These are phyloP conservation scores for Drosophila arizonae DNA, from an alignment of 1,140 invertebrate genomes.

Conservation along the genomic window DNA sequence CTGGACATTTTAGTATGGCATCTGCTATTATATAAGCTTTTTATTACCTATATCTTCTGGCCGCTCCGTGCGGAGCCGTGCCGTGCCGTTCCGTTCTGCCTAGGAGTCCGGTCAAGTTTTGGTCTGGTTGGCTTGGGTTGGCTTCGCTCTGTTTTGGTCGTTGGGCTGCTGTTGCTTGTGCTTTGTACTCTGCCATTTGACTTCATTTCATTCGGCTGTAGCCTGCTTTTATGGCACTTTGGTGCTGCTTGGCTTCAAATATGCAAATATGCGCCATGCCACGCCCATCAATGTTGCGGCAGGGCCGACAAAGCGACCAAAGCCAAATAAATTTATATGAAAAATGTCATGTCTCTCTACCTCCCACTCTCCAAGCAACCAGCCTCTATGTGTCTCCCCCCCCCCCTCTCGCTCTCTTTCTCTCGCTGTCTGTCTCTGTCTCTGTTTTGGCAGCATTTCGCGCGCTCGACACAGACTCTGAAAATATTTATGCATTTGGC, in stretches of 20 bases:
- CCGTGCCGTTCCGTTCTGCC: too few relatives aligned
- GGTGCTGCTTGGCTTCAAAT: conserved; percentile 60
- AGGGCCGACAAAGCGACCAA: conserved; percentile 11
- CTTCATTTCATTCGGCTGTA: conserved; percentile 65
- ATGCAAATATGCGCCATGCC: conserved; percentile 63
- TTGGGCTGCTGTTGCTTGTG: conserved; percentile 10
- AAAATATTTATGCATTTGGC: conserved; percentile 77
- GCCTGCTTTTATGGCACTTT: conserved; percentile 65
- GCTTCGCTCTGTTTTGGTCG: conserved; percentile 1
- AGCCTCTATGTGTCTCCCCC: conserved; percentile 27
- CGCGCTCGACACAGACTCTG: conserved; percentile 33
- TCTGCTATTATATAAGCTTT: conserved; percentile 63
- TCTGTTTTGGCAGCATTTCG: conserved; percentile 22
- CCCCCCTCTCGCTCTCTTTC: too few relatives aligned
- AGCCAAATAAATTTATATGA: conserved; percentile 73
- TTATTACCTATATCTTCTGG: conserved; percentile 68
- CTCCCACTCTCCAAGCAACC: too few relatives aligned
- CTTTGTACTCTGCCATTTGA: conserved; percentile 57
- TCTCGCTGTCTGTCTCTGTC: conserved; percentile 6
- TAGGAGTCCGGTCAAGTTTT: not conserved
- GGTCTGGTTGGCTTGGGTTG: not conserved
- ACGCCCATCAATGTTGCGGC: conserved; percentile 25
- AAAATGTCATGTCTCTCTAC: conserved; percentile 46
- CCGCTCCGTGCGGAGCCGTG: not conserved
- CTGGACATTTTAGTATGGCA: conserved; percentile 31